Base-by-base conservation (phyloP, 1,140 invertebrate species). In the Drosophila baimaii region DNA sequence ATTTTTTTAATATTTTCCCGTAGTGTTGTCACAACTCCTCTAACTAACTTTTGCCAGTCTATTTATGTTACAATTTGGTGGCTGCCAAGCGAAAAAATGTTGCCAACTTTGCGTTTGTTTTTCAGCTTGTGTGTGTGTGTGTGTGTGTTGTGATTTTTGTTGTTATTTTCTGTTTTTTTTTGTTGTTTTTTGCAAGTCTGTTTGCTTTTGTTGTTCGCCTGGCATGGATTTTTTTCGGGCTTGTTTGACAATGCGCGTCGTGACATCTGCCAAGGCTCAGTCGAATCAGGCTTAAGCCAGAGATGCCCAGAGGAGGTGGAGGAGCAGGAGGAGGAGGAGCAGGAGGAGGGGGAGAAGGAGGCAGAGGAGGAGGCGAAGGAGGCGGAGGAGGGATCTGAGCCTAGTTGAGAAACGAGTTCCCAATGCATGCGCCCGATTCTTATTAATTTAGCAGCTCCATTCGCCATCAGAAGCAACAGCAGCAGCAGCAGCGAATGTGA, bases 221-320 rank as follows among this genome's bases (percentile, higher is more conserved):
- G 52, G 64, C 55, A 57, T 58, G 41, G 10, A 55, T 61, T 66
- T 59, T 79, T 65, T 75, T 79, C 55, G 64, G 68, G 66, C 81
- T 86, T 89, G 84, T 89, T 89, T 89, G 84, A 90, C 85, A 90
- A 90, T 89, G 90, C 84, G 78, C 81, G 90, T 91, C 90, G 90
- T 91, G 90, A 91, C 90, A 90, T 91, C 90, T 90, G 83, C 73
- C 73, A 63, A 64, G 73, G 66, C 65, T 59, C 52, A 57, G 51
- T 69, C 70, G 66, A 69, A 69, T 69, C 74, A 74, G 74, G 80
- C 81, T 68, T 51, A 58, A 76, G 23, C 61, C 43, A 47, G 27
- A 37, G 44, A 54, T 37, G 21, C n/a, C 10, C 9, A 2, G 13
- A 17, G 59, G 35, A 17, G 21, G 3, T 5, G 9, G 7, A 12